These are phyloP conservation scores for Eupleurogrammus muticus DNA, from an alignment of 2,797 vertebrate species.

Conservation along the genomic window DNA sequence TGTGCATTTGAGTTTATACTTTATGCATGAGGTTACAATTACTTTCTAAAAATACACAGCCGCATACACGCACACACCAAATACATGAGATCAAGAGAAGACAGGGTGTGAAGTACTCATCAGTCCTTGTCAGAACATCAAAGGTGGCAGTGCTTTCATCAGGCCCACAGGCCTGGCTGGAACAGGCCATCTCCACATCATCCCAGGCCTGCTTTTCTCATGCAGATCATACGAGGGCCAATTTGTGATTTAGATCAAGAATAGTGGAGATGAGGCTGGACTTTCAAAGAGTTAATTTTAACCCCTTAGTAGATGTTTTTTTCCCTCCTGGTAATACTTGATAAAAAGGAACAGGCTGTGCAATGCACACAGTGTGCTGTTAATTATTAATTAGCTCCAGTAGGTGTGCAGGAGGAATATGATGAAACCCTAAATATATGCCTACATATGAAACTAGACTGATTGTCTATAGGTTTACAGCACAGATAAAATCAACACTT, in stretches of 20 bases:
- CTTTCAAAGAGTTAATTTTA: conserved; percentile 74
- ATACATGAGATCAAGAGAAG: conserved; percentile 63
- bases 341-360: conserved; percentile 62
- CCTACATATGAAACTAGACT: too few relatives aligned
- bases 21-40: conserved; percentile 48
- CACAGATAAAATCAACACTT: not conserved
- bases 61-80: conserved; percentile 15
- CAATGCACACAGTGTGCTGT: not conserved
- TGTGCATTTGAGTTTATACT: conserved; percentile 11
- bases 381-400: conserved; percentile 19
- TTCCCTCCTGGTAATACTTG: conserved; percentile 43
- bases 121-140: conserved; percentile 76
- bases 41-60: conserved; percentile 57
- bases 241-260: conserved; percentile 79
- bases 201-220: conserved; percentile 68
- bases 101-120: conserved; percentile 61
- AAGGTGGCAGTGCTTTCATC: conserved; percentile 75
- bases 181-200: conserved; percentile 65
- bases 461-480: not conserved
- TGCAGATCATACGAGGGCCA: conserved; percentile 75
- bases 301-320: conserved; percentile 42
- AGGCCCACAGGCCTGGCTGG: conserved; percentile 51
- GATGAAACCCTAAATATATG: not conserved
- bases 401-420: conserved; percentile 16
- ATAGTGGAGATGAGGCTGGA: conserved; percentile 48